A percentile compares a stretch with the other conserved stretches of the same genome.
phyloP scores from a whole-genome alignment of 2,888 invertebrate species.

The Bhutanitis thaidina region DNA sequence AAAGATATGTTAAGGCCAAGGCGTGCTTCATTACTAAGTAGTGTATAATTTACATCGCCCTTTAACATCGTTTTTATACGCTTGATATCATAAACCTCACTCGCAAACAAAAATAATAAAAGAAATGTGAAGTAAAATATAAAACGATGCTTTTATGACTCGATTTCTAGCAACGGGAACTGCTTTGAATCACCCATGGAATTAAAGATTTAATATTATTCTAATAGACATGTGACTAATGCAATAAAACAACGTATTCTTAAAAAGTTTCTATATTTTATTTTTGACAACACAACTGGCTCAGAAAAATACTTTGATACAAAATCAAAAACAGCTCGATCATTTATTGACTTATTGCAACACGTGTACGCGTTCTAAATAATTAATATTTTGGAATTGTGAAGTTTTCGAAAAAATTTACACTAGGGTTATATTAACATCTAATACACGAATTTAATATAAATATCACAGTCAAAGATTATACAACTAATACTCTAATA shows the following conservation, averaged over 20 bases:
- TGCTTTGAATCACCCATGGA: constrained; percentile 19
- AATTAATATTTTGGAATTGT: constrained; percentile 35
- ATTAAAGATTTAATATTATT: constrained; percentile 7
- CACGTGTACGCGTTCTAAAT: constrained; percentile 31
- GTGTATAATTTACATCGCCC: constrained; percentile 34
- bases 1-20: constrained; percentile 51
- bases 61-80: constrained; percentile 21
- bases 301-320: constrained; percentile 62
- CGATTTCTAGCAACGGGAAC: constrained; percentile 17
- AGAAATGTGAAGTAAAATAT: constrained; percentile 31
- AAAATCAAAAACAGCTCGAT: constrained; percentile 31
- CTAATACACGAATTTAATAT: constrained; percentile 76
- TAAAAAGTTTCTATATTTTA: constrained; percentile 62
- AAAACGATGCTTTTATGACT: constrained; percentile 20
- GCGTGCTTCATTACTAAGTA: constrained; percentile 59
- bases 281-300: constrained; percentile 53
- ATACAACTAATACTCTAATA: constrained; percentile 65
- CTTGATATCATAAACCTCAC: constrained; percentile 39
- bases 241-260: constrained; percentile 43
- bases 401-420: constrained; percentile 27
- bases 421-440: constrained; percentile 57
- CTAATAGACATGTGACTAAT: constrained; percentile 4
- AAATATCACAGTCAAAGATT: constrained; percentile 79
- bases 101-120: constrained; percentile 29
- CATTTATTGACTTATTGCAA: constrained; percentile 23